Evolutionary conservation across 2,113 vertebrate genomes (phyloP).

Genomic region (Willisornis vidua): DNA sequence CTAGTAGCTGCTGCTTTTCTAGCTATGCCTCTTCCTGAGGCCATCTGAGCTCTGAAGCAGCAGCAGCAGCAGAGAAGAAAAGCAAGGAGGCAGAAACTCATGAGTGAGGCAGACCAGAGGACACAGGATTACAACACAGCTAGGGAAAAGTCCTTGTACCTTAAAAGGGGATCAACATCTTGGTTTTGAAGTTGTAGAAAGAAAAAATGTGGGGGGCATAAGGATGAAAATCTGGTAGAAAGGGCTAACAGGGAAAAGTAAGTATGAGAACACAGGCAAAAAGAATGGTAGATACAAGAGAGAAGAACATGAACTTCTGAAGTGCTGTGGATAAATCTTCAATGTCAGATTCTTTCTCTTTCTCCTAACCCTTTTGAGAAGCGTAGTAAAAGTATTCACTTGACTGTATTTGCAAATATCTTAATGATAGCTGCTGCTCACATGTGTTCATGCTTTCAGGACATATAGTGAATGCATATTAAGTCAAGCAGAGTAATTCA

Average conservation of each 20-base stretch:
- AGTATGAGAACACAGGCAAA: background rate
- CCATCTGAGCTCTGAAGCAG: conserved; percentile 3
- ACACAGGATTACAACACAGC: background rate
- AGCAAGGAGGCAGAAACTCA: background rate
- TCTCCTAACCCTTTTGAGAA: background rate
- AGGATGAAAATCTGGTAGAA: background rate
- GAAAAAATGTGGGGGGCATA: background rate
- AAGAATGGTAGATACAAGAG: background rate
- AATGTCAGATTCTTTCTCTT: background rate
- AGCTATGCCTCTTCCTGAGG: background rate
- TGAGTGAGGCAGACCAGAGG: background rate
- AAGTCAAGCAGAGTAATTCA: background rate
- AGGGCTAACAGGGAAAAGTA: background rate
- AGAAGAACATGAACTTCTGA: background rate
- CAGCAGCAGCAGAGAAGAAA: background rate
- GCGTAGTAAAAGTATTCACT: background rate
- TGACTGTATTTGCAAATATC: background rate
- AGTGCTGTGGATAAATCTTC: background rate
- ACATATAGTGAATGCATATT: background rate
- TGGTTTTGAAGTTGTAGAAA: background rate
- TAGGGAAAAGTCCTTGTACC: background rate
- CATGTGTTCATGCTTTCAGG: background rate
- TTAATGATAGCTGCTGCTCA: background rate
- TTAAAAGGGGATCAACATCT: background rate
- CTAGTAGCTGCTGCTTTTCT: conserved; percentile 11